These are phyloP conservation scores for Neosalanx taihuensis DNA, from an alignment of 2,797 vertebrate genomes.

Conservation along the genomic window DNA sequence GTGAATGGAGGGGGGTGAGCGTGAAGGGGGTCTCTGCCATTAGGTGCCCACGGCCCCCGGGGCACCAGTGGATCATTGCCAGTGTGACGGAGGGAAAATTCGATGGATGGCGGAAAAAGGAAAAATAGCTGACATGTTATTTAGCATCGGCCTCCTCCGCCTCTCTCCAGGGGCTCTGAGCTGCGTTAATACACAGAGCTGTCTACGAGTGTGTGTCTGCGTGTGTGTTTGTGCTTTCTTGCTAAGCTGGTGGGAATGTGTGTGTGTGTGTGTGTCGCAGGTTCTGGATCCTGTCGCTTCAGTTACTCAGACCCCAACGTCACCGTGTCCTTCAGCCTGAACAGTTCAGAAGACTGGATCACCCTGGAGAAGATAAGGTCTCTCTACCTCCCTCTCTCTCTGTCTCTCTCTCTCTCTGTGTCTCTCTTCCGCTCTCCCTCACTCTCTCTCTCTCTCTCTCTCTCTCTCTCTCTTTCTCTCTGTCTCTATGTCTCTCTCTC, in stretches of 20 bases:
- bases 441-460: not conserved
- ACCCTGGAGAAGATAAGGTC: constrained; percentile 94
- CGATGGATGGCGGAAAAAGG: not conserved
- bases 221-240: constrained; percentile 30
- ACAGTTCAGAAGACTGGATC: constrained; percentile 85
- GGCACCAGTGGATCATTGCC: constrained; percentile 24
- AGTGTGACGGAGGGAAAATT: constrained; percentile 34
- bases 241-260: not conserved
- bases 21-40: not conserved
- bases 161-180: constrained; percentile 8
- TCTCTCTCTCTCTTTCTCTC: constrained; percentile 50
- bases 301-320: constrained; percentile 95
- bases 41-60: not conserved
- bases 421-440: not conserved
- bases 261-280: constrained; percentile 60
- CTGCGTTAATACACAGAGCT: constrained; percentile 19
- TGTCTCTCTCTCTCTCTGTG: not conserved
- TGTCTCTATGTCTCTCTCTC: constrained; percentile 20
- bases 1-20: not conserved
- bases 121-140: constrained; percentile 22
- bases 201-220: constrained; percentile 13
- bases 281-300: constrained; percentile 93
- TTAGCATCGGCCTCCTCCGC: not conserved
- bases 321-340: constrained; percentile 84
- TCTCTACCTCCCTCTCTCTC: constrained; percentile 36